Evolutionary conservation across 2,888 invertebrate species (phyloP), one percentile per base, ranked within the genome.

Genomic region (Erebia epiphron): DNA sequence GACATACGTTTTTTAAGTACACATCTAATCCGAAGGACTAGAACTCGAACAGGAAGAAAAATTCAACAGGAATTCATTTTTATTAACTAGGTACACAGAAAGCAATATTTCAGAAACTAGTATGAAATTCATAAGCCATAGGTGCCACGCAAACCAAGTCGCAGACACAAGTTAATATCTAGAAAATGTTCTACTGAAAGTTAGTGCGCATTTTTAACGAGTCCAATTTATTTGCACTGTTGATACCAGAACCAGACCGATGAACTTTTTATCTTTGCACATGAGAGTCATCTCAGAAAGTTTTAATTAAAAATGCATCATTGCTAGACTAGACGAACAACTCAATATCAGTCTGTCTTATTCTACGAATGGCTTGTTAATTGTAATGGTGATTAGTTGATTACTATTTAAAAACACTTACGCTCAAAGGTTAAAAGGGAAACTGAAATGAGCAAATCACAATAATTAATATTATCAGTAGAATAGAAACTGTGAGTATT

Each of bases 181-280:
- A 52, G 16, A 52, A 52, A 16, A 16, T 16, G n/a, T 16, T 52
- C 16, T 52, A 46, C 11, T 46, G 52, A 52, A 52, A 52, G 52
- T 16, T 52, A 9, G 9, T 8, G 16, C 16, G 2, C 16, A 52
- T 16, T 52, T 52, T 16, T n/a, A 16, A 52, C 52, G 1, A 52
- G 16, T 16, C 52, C 16, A 16, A 41, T 16, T 60, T 41, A 41
- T 60, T 60, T 60, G 58, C n/a, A 60, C 26, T 7, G n/a, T 9
- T 41, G n/a, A n/a, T 58, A 14, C n/a, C 35, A 9, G n/a, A 8
- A 14, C n/a, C 35, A 9, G n/a, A 8, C 16, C n/a, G 5, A 0
- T 57, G 54, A 57, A 60, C 58, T n/a, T 41, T 60, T 60, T 60
- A 41, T n/a, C 58, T 41, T 57, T 52, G 8, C n/a, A 50, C 50